Base-by-base conservation (phyloP, 2,113 vertebrate species). In the Rhombomys opimus region DNA sequence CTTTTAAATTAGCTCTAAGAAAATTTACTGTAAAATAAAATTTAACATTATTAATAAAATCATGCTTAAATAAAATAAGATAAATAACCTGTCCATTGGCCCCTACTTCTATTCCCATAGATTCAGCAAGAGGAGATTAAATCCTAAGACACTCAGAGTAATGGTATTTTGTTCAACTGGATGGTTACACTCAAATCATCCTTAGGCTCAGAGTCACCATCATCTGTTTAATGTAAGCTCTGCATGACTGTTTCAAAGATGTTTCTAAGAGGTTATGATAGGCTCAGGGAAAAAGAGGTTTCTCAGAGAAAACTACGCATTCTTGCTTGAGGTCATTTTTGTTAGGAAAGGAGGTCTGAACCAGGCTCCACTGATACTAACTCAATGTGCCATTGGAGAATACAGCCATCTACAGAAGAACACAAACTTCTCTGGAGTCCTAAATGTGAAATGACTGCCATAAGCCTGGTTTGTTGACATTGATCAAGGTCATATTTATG, bases 401-500 rank as follows among this genome's bases (percentile, higher is more conserved):
- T 81, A 73, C 11, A 92, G 76, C 84, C 72, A 70, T 96, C 46
- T 72, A 91, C 87, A 87, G 88, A 95, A 25, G 61, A 93, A 0
- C 23, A 96, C 78, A 46, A 91, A 90, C 46, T 95, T 80, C 78
- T 94, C 57, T 67, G 52, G 32, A 94, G 89, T 76, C 68, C 91
- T 93, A 93, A 95, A 18, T 87, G 77, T 82, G 30, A 95, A 95
- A 72, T 72, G 54, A 95, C 59, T 95, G 95, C 90, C 81, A 94
- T 76, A 93, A 52, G 97, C 88, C 85, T 94, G 41, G 50, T 84
- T 95, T 95, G 63, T 76, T 95, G 94, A 95, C 90, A 97, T 70
- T 95, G 88, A 95, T 92, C 92, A 97, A 97, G 94, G 95, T 96
- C 85, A 93, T 35, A 93, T 77, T 75, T 94, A 77, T 92, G 65